Percentiles rank a stretch among this genome's conserved stretches.
Conservation (phyloP, 2,888 invertebrate species). For the Pseudococcus longispinus region DNA sequence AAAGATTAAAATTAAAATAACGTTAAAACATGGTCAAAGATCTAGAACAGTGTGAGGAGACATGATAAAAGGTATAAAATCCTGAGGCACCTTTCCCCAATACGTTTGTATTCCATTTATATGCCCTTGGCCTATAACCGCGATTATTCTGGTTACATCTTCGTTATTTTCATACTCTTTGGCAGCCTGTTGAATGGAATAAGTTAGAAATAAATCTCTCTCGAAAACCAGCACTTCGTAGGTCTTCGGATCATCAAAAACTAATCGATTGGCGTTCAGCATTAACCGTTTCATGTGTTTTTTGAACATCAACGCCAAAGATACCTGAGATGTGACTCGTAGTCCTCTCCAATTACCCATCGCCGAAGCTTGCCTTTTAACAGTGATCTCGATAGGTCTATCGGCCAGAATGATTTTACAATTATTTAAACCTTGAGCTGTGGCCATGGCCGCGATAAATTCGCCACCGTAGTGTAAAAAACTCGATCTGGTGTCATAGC, state of each 20-base stretch:
- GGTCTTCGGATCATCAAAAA: slow-evolving; percentile 51
- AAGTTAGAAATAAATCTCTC: slow-evolving; percentile 50
- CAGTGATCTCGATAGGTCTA: slow-evolving; percentile 52
- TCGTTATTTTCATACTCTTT: slow-evolving; percentile 34
- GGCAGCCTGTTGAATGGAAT: slow-evolving; percentile 51
- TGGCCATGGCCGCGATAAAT: slow-evolving; percentile 50
- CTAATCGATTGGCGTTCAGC: slow-evolving; percentile 48
- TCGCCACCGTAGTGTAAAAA: slow-evolving; percentile 53
- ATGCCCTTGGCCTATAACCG: slow-evolving; percentile 51
- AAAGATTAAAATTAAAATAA: not conserved
- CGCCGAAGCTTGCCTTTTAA: slow-evolving; percentile 48
- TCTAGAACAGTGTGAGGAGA: slow-evolving; percentile 45
- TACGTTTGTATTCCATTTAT: slow-evolving; percentile 46
- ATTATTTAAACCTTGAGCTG: slow-evolving; percentile 26
- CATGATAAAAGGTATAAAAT: slow-evolving; percentile 49
- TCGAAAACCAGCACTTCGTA: slow-evolving; percentile 53
- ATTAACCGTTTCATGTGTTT: slow-evolving; percentile 43
- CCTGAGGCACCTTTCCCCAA: slow-evolving; percentile 47
- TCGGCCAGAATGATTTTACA: slow-evolving; percentile 49
- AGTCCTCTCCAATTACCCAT: slow-evolving; percentile 52
- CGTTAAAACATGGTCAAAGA: not conserved
- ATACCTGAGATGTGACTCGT: slow-evolving; percentile 44
- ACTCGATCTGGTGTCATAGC: not conserved
- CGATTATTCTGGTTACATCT: slow-evolving; percentile 20
- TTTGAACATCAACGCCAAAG: slow-evolving; percentile 49